Evolutionary conservation across 2,888 invertebrate species (phyloP), one percentile per base, ranked within the genome.

Genomic region (Troides aeacus): DNA sequence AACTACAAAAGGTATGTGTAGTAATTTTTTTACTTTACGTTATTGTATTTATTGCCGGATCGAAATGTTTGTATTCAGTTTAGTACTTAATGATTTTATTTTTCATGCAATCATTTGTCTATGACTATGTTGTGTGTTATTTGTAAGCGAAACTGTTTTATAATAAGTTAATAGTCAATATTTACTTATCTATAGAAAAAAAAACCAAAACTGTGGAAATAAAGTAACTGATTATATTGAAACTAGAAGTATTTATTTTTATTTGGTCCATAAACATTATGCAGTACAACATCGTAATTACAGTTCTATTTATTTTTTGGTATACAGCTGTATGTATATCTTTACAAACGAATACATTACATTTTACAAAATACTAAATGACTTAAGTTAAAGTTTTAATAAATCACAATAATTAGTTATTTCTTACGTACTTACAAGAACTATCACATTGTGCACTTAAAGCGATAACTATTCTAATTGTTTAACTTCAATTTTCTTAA

Each of bases 291-390:
- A 72, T 72, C 73, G 70, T 69, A 74, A 69, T 62, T 69, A 66
- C 61, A 57, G 39, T 68, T 64, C 59, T 50, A 24, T 63, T 42
- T 62, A 58, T 12, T 83, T 78, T 87, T 88, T 88, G 87, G 88
- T 83, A 82, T 81, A 81, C 81, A 87, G 87, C 88, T 87, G 85
- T 83, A 84, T 87, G 85, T 83, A 84, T 82, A 68, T 77, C 18
- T 21, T 60, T 58, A 18, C 18, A 61, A 36, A 36, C 61, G 72
- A 65, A 62, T 62, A 71, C 67, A 69, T 73, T 70, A 68, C 70
- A 60, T 57, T 50, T 66, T 71, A 64, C 50, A 56, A 62, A 64
- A 53, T 64, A 72, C 50, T 67, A 68, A 46, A 71, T 50, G 24
- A 23, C 69, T 66, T 69, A 71, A 65, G 59, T 70, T 71, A 73